These are phyloP conservation scores for Chrysina gloriosa DNA, from an alignment of 2,888 invertebrate species.

Conservation along the genomic window DNA sequence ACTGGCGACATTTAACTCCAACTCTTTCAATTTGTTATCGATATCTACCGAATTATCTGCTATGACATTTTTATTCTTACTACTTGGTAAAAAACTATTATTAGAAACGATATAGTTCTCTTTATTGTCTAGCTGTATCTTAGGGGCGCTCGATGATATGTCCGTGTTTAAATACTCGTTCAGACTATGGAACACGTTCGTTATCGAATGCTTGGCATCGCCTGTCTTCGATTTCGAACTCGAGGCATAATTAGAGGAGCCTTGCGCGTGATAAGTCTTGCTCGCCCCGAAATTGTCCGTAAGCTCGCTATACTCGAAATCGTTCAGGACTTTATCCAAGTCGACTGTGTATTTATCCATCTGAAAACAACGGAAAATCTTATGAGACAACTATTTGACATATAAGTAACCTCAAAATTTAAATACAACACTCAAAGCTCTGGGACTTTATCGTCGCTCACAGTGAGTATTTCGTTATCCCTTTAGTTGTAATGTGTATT, in stretches of 20 bases:
- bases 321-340: slow-evolving; percentile 86
- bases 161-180: slow-evolving; percentile 71
- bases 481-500: slow-evolving; percentile 3
- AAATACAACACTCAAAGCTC: slow-evolving; percentile 11
- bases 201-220: slow-evolving; percentile 65
- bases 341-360: slow-evolving; percentile 72
- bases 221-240: slow-evolving; percentile 43
- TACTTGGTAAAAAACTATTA: slow-evolving; percentile 28
- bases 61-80: slow-evolving; percentile 31
- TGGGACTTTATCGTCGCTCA: not conserved
- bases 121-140: slow-evolving; percentile 28
- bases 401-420: slow-evolving; percentile 42
- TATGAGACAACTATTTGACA: slow-evolving; percentile 40
- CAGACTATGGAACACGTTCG: slow-evolving; percentile 73
- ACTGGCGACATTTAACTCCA: slow-evolving; percentile 1
- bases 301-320: slow-evolving; percentile 81
- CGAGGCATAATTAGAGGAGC: slow-evolving; percentile 36
- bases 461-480: slow-evolving; percentile 15
- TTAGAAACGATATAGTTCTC: slow-evolving; percentile 21
- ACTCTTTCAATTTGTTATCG: slow-evolving; percentile 39
- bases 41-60: slow-evolving; percentile 36
- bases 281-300: slow-evolving; percentile 53
- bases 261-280: slow-evolving; percentile 23
- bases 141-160: slow-evolving; percentile 49
- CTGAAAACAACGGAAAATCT: slow-evolving; percentile 49